phyloP scores from a whole-genome alignment of 2,888 invertebrate species.

The Eucera pruinosa region DNA sequence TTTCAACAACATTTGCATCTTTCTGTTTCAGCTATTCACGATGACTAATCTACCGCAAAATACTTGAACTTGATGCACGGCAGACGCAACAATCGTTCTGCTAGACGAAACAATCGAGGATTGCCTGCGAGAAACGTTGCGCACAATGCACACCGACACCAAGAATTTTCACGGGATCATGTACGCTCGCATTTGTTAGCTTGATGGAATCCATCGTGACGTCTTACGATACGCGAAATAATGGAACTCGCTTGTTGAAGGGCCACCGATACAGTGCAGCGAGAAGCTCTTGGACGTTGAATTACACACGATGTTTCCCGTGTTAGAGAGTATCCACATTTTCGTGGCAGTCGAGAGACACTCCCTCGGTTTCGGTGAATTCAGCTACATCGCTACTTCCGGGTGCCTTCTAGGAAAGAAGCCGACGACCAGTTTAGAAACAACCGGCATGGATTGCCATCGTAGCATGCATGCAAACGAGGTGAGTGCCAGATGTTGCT shows the following conservation, averaged over 20 bases:
- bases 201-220: slow-evolving; percentile 66
- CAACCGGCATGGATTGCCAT: slow-evolving; percentile 17
- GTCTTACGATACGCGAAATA: slow-evolving; percentile 66
- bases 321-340: slow-evolving; percentile 23
- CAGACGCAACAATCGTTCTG: slow-evolving; percentile 56
- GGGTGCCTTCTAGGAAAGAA: slow-evolving; percentile 58
- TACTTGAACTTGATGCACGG: slow-evolving; percentile 57
- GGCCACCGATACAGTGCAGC: slow-evolving; percentile 43
- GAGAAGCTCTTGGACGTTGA: slow-evolving; percentile 21
- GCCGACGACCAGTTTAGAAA: slow-evolving; percentile 53
- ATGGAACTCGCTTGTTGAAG: slow-evolving; percentile 61
- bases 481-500: slow-evolving; percentile 10
- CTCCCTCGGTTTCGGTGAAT: slow-evolving; percentile 31
- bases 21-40: neutral
- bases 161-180: slow-evolving; percentile 61
- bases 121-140: slow-evolving; percentile 59
- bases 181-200: slow-evolving; percentile 64
- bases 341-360: slow-evolving; percentile 16
- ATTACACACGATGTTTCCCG: slow-evolving; percentile 21
- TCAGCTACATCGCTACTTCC: slow-evolving; percentile 37
- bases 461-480: neutral
- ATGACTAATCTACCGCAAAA: neutral
- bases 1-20: neutral
- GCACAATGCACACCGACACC: slow-evolving; percentile 51
- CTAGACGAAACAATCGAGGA: slow-evolving; percentile 61